Percentiles rank a stretch among this genome's conserved stretches.
phyloP scores from a whole-genome alignment of 1,140 invertebrate species.

The Sycobia sp. region DNA sequence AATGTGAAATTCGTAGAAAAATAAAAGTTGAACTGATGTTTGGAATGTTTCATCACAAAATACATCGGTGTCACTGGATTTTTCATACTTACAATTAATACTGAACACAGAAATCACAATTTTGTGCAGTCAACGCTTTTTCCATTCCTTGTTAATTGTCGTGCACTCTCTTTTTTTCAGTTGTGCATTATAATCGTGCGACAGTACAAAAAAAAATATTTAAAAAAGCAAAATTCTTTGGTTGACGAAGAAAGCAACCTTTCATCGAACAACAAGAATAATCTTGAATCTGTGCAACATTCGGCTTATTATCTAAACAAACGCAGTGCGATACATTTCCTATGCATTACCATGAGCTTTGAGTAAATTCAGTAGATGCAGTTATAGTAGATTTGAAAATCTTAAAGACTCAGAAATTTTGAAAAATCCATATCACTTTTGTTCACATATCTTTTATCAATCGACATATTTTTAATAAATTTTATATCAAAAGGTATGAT shows the following conservation, averaged over 20 bases:
- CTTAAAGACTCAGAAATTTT: constrained; percentile 27
- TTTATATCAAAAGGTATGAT: constrained; percentile 9
- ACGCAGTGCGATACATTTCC: constrained; percentile 24
- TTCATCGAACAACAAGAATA: constrained; percentile 20
- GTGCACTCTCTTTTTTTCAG: constrained; percentile 22
- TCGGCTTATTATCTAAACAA: constrained; percentile 22
- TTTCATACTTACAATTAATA: constrained; percentile 32
- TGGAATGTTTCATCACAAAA: constrained; percentile 29
- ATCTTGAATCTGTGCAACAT: constrained; percentile 33
- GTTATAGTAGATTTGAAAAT: constrained; percentile 26
- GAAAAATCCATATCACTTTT: constrained; percentile 22
- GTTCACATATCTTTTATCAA: too few relatives aligned
- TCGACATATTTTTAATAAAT: constrained; percentile 1
- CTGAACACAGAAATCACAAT: constrained; percentile 36
- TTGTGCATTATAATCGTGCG: constrained; percentile 24
- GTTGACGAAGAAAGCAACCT: constrained; percentile 17
- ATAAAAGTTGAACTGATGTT: constrained; percentile 25
- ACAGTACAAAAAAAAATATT: constrained; percentile 14
- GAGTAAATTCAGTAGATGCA: constrained; percentile 25
- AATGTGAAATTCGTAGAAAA: constrained; percentile 32
- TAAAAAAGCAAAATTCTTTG: constrained; percentile 13
- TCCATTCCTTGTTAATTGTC: constrained; percentile 4
- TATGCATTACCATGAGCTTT: constrained; percentile 17
- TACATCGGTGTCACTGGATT: constrained; percentile 21
- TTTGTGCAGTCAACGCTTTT: constrained; percentile 32